Conservation (phyloP, 2,888 invertebrate species). For the Clunio marinus region DNA sequence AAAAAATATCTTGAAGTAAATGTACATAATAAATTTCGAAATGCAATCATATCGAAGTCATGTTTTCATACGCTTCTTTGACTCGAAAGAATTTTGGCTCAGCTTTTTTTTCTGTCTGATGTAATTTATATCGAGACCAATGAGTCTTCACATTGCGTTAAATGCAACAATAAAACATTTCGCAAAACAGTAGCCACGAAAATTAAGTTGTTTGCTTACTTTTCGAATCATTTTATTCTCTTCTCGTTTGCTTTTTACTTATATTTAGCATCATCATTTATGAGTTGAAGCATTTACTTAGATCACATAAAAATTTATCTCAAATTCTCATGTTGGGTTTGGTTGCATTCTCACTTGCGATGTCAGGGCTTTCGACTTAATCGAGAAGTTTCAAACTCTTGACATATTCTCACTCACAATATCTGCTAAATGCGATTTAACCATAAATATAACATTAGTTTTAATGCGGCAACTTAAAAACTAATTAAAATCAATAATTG, state of each 20-base stretch:
- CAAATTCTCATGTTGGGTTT: too few relatives aligned
- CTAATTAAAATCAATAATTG: neutral
- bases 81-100: neutral
- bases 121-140: neutral
- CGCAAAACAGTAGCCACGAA: neutral
- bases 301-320: neutral
- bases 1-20: neutral
- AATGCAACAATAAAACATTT: neutral
- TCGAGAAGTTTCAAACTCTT: too few relatives aligned
- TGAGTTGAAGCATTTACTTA: neutral
- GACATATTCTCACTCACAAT: too few relatives aligned
- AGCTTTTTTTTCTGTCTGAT: neutral
- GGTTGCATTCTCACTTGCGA: too few relatives aligned
- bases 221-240: neutral
- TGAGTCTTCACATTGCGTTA: neutral
- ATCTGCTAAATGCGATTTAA: too few relatives aligned
- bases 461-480: neutral
- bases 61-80: neutral
- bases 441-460: neutral
- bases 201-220: neutral
- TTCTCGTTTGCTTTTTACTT: too few relatives aligned
- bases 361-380: neutral
- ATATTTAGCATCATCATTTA: neutral
- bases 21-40: neutral
- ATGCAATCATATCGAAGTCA: neutral